Base-by-base conservation (phyloP, 2,113 vertebrate species). In the Spea multiplicata region DNA sequence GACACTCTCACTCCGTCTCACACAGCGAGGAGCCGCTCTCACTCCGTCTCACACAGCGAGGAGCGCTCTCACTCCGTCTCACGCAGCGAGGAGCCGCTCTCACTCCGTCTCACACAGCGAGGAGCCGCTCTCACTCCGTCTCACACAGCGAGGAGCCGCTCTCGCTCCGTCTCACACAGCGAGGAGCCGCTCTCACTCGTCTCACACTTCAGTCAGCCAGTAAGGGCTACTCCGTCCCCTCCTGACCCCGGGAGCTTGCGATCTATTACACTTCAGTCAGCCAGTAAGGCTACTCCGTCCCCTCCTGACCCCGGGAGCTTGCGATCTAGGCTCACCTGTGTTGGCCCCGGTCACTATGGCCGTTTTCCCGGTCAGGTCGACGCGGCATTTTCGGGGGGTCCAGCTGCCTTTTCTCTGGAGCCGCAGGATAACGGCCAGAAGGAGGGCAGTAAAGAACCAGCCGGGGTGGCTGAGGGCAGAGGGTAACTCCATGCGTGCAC, bases 281-380 rank as follows among this genome's bases (percentile, higher is more conserved):
- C 30, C 30, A 30, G 30, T 30, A 30, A 30, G 30, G 30, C 30
- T 30, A 30, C 30, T 30, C 30, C 30, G 30, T 30, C 30, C 2
- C 30, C 30, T 30, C 30, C 5, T 45, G 65, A 12, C 4, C 5
- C 55, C 7, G 44, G 6, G 44, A 50, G 46, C 47, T 71, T 1
- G 13, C 49, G 16, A n/a, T 50, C 17, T 45, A n/a, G 5, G 2
- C 86, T 88, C 71, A 96, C 95, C 95, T 67, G 93, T 91, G 69
- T 93, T 96, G 68, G 95, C 94, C 49, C 94, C 95, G 0, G 95
- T 96, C 72, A 96, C 93, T 3, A 96, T 88, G 0, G 91, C 93
- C 0, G 93, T 96, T 83, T 94, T 96, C 62, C 95, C 94, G 0
- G 76, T 87, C 66, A 97, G 91, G 4, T 87, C 84, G 0, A 89